Evolutionary conservation across 92 coral and sea anemone genomes (phyloP).

Genomic region (Palythoa grandis): DNA sequence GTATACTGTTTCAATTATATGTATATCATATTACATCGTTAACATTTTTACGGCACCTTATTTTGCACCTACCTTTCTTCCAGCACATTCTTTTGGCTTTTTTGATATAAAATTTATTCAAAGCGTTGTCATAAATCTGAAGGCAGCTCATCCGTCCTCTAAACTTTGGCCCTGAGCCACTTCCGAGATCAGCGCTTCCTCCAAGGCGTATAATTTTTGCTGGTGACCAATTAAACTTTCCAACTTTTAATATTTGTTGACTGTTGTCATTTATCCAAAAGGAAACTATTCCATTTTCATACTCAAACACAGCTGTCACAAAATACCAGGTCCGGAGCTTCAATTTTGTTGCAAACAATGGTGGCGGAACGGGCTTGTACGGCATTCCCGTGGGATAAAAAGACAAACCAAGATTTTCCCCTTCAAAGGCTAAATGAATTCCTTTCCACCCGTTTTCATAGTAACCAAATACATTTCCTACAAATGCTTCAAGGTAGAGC

Average conservation of each 20-base stretch:
- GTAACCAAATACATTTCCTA: conserved; percentile 21
- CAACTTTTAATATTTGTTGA: not conserved
- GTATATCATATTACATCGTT: no score
- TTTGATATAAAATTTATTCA: conserved; percentile 1
- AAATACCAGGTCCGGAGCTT: conserved; percentile 10
- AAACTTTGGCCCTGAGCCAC: not conserved
- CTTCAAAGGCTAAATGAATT: not conserved
- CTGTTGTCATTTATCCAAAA: not conserved
- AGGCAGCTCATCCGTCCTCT: conserved; percentile 35
- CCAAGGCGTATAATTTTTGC: conserved; percentile 17
- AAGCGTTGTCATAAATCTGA: conserved; percentile 28
- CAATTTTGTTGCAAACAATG: not conserved
- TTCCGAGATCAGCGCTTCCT: not conserved
- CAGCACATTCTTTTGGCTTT: conserved; percentile 19
- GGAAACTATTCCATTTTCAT: not conserved
- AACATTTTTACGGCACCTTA: no score
- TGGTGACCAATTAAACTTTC: not conserved
- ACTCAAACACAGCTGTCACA: not conserved
- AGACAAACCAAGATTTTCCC: not conserved
- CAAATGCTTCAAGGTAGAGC: conserved; percentile 22
- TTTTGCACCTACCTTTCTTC: conserved; percentile 21
- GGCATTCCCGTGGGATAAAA: not conserved
- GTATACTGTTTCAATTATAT: no score
- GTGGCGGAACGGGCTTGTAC: not conserved
- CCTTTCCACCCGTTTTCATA: conserved; percentile 1